Evolutionary conservation across 2,113 vertebrate species (phyloP), one percentile per base, ranked within the genome.

Genomic region (Candoia aspera): DNA sequence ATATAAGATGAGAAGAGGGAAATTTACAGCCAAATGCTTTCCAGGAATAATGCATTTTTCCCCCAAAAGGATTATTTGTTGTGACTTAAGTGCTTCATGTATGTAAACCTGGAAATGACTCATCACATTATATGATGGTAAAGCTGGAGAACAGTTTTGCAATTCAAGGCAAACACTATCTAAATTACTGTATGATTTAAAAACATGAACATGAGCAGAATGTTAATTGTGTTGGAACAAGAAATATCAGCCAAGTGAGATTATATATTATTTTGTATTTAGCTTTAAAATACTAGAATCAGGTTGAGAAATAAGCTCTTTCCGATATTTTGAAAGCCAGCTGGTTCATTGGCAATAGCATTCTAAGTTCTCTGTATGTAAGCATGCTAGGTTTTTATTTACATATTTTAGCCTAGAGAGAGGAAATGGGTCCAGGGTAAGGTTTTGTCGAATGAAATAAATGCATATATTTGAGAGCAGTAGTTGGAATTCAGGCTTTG

Each of bases 61-160:
- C 17, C 54, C 60, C 0, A 68, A 68, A 91, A 49, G 19, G 55
- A n/a, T 88, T 53, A 23, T 84, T 57, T 21, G 13, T 89, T 60
- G 83, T 10, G 12, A 91, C 15, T 88, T 87, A 49, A 84, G 42
- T 2, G 12, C 68, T 53, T 21, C n/a, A 53, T 64, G 23, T 92
- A 89, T 92, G 64, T 92, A 59, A 88, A 88, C 21, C 49, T 83
- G 19, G 29, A 84, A 79, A 84, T 89, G 87, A 84, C 90, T 91
- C 73, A 89, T 88, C 37, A 53, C 54, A 24, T 92, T 85, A 15
- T 60, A 88, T 89, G 55, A 84, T 26, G 42, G 87, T 23, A 84
- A 54, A 42, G 12, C 9, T 12, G 46, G 12, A 83, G 54, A 49
- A 59, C 37, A 23, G 33, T 79, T 91, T 49, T 88, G 24, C 24